Evolutionary conservation across 1,140 invertebrate genomes (phyloP), one percentile per base, ranked within the genome.

Genomic region (Lepidotrigona ventralis): DNA sequence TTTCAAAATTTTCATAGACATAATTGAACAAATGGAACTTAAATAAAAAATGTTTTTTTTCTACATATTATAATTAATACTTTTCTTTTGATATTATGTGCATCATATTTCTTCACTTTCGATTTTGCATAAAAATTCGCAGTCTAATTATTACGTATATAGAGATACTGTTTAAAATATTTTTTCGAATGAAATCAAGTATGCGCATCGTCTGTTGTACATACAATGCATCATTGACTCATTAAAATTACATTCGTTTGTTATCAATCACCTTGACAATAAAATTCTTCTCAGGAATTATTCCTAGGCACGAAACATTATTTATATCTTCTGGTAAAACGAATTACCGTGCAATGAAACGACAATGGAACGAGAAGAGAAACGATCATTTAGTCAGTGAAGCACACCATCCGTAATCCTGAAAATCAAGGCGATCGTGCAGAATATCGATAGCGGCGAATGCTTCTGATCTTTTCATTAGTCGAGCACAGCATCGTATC

Each of bases 401-500:
- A 14, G 53, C 26, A 2, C n/a, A 29, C 6, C 39, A 46, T 33
- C 19, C 14, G 17, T 64, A 72, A 60, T 58, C n/a, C 56, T 11
- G 70, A 23, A 56, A 68, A 81, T 76, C 72, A 81, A 76, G 79
- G 72, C 72, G 79, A 81, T 81, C 63, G 51, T 46, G 79, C 79
- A 68, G 79, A 81, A 81, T 29, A 33, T 81, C 79, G 72, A 66
- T 46, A 56, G 23, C 71, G 58, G 74, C 64, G 58, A 74, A 19
- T 19, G 60, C 63, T 46, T 56, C 71, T 11, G 71, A 81, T 81
- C 46, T 26, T 81, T 54, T 70, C 69, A 33, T 80, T 72, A 60
- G 54, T 11, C 33, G 33, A 15, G 71, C 79, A 19, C 66, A 15
- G 11, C 15, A n/a, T 63, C 53, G 69, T 53, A 14, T 80, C 69